A percentile compares a stretch with the other conserved stretches of the same genome.
Conservation (phyloP, 2,888 invertebrate species). For the Phyllotreta cruciferae region DNA sequence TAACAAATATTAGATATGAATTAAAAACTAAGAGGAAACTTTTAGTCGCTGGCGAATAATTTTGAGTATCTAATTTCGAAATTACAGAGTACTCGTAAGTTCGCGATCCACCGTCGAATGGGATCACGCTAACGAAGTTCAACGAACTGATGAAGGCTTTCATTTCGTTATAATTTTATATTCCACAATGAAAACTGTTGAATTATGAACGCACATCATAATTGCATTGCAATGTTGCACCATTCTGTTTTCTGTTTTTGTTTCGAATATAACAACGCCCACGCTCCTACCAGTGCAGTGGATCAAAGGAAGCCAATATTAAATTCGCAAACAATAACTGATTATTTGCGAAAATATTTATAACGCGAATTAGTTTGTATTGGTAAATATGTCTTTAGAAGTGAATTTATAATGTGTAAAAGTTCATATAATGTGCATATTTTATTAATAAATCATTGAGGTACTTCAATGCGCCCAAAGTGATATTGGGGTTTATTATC, state of each 20-base stretch:
- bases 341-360: no score
- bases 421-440: no score
- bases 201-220: constrained; percentile 35
- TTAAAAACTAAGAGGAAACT: no score
- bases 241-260: constrained; percentile 35
- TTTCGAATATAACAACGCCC: constrained; percentile 28
- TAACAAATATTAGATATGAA: no score
- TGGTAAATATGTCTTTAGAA: no score
- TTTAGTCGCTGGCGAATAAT: neutral
- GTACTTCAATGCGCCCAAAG: neutral
- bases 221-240: constrained; percentile 31
- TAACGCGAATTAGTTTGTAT: no score
- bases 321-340: no score
- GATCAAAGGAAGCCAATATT: no score
- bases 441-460: neutral
- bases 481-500: constrained; percentile 15
- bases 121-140: constrained; percentile 26
- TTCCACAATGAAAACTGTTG: constrained; percentile 33
- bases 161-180: constrained; percentile 31
- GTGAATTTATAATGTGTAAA: no score
- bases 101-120: constrained; percentile 13
- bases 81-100: constrained; percentile 4
- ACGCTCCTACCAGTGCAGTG: constrained; percentile 9
- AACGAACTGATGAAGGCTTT: constrained; percentile 19
- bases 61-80: constrained; percentile 8